Conservation (phyloP, 35 echinoderm and acorn worm genomes). For the Anneissia japonica region DNA sequence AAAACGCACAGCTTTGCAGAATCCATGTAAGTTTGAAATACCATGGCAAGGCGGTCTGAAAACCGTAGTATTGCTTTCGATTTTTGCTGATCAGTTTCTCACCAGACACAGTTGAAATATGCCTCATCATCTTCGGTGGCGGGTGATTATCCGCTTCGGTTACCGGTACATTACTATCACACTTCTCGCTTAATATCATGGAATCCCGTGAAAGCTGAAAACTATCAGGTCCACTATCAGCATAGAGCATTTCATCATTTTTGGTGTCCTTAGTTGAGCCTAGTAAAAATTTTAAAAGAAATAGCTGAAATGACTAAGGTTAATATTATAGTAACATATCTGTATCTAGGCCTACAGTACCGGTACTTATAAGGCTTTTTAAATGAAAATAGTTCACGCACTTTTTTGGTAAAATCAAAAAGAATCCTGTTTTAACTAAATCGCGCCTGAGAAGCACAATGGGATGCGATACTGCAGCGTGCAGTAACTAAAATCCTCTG, state of each 20-base stretch:
- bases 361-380: no score
- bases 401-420: no score
- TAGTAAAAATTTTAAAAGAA: neutral
- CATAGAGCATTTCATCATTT: neutral
- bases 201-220: neutral
- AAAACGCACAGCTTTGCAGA: neutral
- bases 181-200: neutral
- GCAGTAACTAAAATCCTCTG: no score
- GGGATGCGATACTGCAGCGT: no score
- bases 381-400: no score
- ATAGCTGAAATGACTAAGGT: no score
- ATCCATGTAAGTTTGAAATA: neutral
- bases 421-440: no score
- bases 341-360: no score
- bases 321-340: no score
- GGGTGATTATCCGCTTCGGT: neutral
- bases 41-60: neutral
- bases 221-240: neutral
- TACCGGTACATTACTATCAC: neutral
- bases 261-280: neutral
- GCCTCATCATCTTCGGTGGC: neutral
- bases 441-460: no score
- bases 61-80: neutral
- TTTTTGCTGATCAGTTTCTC: neutral
- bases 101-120: neutral